phyloP scores from a whole-genome alignment of 2,113 vertebrate genomes.

The Sturnus vulgaris region DNA sequence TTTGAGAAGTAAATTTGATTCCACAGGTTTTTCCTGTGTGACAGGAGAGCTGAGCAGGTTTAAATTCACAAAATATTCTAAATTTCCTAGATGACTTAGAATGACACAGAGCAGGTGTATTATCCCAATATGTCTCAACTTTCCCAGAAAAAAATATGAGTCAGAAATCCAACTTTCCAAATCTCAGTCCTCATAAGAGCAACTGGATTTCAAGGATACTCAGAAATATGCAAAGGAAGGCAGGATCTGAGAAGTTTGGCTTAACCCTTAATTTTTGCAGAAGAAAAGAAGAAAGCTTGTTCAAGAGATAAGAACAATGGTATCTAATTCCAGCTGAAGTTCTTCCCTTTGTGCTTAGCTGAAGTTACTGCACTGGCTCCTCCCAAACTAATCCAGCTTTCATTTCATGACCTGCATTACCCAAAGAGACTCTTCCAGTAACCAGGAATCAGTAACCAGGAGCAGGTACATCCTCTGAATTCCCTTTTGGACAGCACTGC shows the following conservation, averaged over 20 bases:
- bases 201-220: background rate
- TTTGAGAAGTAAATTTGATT: background rate
- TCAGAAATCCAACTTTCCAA: background rate
- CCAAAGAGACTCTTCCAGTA: background rate
- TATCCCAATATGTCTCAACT: background rate
- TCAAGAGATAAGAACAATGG: background rate
- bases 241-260: background rate
- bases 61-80: background rate
- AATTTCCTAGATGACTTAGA: background rate
- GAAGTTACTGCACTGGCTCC: background rate
- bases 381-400: background rate
- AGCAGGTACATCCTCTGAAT: background rate
- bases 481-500: background rate
- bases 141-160: background rate
- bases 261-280: background rate
- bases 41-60: background rate
- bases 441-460: background rate
- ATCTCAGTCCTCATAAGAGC: background rate
- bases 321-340: background rate
- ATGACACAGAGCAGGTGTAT: background rate
- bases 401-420: rapidly evolving
- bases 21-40: background rate
- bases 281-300: background rate
- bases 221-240: background rate
- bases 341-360: background rate